Conservation (phyloP, 1,140 invertebrate genomes). For the Ruditapes philippinarum region DNA sequence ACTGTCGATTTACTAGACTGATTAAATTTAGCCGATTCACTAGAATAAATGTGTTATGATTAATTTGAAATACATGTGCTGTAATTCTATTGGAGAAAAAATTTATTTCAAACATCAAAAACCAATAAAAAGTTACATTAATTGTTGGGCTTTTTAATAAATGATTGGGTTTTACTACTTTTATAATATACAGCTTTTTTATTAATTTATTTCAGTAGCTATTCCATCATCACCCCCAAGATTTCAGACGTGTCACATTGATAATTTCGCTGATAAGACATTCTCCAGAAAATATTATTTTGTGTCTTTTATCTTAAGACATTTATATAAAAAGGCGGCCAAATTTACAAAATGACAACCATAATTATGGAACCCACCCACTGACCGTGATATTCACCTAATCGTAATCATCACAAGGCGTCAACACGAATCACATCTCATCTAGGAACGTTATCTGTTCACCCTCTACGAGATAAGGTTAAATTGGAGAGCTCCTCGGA, state of each 20-base stretch:
- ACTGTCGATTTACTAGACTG: too few species aligned
- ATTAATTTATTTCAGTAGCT: too few species aligned
- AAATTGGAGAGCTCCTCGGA: neutral
- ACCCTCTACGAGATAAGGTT: neutral
- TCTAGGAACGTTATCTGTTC: conserved; percentile 37
- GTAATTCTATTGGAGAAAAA: too few species aligned
- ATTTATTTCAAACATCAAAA: too few species aligned
- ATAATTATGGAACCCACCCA: conserved; percentile 56
- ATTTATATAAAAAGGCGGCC: conserved; percentile 26
- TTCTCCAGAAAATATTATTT: neutral
- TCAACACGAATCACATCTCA: conserved; percentile 39
- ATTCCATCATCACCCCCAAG: neutral
- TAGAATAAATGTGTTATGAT: too few species aligned
- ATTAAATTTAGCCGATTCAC: too few species aligned
- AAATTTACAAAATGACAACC: conserved; percentile 52
- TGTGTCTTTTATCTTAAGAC: neutral
- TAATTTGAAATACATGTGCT: too few species aligned
- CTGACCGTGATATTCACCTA: conserved; percentile 46
- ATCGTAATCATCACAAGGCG: conserved; percentile 54
- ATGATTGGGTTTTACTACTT: too few species aligned
- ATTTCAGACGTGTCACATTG: neutral
- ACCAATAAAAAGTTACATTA: too few species aligned
- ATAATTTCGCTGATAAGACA: neutral
- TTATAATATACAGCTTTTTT: too few species aligned
- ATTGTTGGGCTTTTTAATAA: too few species aligned